A percentile compares a stretch with the other conserved stretches of the same genome.
phyloP scores from a whole-genome alignment of 2,888 invertebrate species.

The Drosophila tripunctata region DNA sequence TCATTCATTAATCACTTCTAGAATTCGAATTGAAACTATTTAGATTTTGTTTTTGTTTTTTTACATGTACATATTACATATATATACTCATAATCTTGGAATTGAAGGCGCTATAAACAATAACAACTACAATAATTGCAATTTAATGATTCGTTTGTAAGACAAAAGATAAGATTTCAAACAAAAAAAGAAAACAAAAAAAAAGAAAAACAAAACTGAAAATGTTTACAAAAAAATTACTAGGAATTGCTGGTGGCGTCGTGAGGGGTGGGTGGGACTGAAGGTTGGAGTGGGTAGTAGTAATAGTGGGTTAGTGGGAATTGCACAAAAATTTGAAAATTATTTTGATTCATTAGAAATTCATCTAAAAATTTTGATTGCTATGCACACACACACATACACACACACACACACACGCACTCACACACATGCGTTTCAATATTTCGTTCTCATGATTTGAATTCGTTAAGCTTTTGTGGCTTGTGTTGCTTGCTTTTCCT shows the following conservation, averaged over 20 bases:
- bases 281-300: background rate
- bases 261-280: background rate
- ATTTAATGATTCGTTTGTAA: slow-evolving; percentile 4
- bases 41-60: too few relatives aligned
- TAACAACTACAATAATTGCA: slow-evolving; percentile 19
- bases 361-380: slow-evolving; percentile 18
- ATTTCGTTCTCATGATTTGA: background rate
- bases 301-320: slow-evolving; percentile 25
- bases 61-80: background rate
- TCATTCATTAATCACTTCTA: too few relatives aligned
- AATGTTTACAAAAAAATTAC: background rate
- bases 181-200: background rate
- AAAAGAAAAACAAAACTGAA: background rate
- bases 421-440: background rate
- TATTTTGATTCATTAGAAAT: slow-evolving; percentile 19
- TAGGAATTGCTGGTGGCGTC: too few relatives aligned
- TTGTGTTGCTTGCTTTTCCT: background rate
- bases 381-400: background rate
- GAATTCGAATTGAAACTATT: slow-evolving; percentile 7
- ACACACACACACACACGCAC: background rate
- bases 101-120: slow-evolving; percentile 1
- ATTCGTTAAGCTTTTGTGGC: background rate
- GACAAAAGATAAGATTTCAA: background rate
- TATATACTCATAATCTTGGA: background rate
- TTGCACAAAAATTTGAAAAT: slow-evolving; percentile 13